phyloP scores from a whole-genome alignment of 1,140 invertebrate species.

The Anoplophora glabripennis region DNA sequence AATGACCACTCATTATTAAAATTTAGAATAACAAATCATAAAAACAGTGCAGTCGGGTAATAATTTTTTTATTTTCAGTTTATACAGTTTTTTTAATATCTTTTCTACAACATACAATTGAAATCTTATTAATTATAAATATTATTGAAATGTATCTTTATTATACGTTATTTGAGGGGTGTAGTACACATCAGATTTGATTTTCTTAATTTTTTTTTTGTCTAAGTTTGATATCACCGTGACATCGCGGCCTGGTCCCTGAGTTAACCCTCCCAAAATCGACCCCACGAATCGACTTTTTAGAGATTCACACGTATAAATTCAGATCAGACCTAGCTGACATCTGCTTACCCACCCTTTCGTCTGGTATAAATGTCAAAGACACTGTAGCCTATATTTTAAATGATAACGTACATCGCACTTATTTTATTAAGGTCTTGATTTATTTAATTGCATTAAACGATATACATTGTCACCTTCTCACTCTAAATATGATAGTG shows the following conservation, averaged over 20 bases:
- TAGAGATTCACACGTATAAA: conserved; percentile 9
- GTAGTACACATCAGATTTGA: conserved; percentile 39
- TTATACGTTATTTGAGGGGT: conserved; percentile 26
- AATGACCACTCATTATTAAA: conserved; percentile 22
- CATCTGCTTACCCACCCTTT: conserved; percentile 12
- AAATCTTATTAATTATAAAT: conserved; percentile 37
- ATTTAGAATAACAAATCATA: conserved; percentile 37
- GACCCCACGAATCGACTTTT: not conserved
- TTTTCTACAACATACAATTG: conserved; percentile 46
- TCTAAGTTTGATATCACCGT: conserved; percentile 49
- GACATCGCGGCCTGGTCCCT: conserved; percentile 50
- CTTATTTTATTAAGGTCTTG: not conserved
- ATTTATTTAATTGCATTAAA: no score
- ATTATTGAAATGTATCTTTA: conserved; percentile 42
- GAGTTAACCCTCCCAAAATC: conserved; percentile 45
- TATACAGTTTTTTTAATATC: conserved; percentile 39
- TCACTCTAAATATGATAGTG: conserved; percentile 28
- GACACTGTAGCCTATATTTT: conserved; percentile 10
- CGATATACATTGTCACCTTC: not conserved
- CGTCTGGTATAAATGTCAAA: not conserved
- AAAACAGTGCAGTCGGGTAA: conserved; percentile 38
- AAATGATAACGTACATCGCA: conserved; percentile 5
- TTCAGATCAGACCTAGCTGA: conserved; percentile 34
- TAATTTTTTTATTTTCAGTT: conserved; percentile 35
- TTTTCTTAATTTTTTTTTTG: conserved; percentile 39